phyloP scores from a whole-genome alignment of 2,797 vertebrate species.

The Macropus fuliginosus region DNA sequence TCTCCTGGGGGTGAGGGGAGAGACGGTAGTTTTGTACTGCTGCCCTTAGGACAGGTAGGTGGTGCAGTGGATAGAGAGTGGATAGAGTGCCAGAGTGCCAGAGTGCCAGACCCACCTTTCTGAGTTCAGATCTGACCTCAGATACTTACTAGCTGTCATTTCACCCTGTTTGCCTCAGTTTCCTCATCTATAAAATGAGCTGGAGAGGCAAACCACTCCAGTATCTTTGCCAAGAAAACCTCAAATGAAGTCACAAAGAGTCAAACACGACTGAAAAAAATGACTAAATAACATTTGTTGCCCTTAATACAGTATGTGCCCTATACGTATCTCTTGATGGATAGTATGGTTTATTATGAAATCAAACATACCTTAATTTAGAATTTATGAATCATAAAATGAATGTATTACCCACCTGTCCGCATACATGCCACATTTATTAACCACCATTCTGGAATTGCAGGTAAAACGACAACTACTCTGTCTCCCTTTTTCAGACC shows the following conservation, averaged over 20 bases:
- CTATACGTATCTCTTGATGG: neutral
- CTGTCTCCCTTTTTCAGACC: constrained; percentile 84
- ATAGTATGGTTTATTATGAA: neutral
- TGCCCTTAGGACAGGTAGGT: neutral
- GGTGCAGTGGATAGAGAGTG: neutral
- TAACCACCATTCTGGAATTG: constrained; percentile 90
- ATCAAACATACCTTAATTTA: neutral
- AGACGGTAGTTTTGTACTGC: neutral
- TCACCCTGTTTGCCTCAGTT: neutral
- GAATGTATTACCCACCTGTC: constrained; percentile 84
- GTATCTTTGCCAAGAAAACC: neutral
- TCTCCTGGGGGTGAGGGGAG: no score
- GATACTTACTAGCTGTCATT: neutral
- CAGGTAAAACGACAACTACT: constrained; percentile 86
- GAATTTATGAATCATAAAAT: neutral
- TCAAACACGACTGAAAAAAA: neutral
- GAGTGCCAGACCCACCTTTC: neutral
- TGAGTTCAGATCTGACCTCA: neutral
- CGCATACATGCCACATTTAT: constrained; percentile 88
- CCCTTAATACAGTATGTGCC: neutral
- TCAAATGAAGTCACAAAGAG: neutral
- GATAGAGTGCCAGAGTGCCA: no score
- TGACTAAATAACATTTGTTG: neutral
- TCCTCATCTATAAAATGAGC: neutral
- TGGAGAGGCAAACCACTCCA: neutral